Evolutionary conservation across 2,888 invertebrate species (phyloP), one percentile per base, ranked within the genome.

Genomic region (Ornithoptera priamus): DNA sequence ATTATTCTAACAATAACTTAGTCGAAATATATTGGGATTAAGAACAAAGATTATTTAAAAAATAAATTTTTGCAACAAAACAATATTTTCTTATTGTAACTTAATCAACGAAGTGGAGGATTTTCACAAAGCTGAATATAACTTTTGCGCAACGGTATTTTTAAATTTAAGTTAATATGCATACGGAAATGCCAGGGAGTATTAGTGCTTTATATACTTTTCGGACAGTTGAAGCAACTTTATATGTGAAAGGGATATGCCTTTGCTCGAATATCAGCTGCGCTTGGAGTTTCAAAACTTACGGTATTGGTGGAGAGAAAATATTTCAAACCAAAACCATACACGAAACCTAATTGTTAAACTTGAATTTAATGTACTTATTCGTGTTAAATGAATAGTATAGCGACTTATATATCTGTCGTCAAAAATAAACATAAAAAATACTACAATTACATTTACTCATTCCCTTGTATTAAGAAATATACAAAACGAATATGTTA

Each of bases 231-330:
- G 57, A 5, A 57, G 57, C 57, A 57, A 57, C 4, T 67, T 67
- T 67, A 22, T 67, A 61, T 56, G 62, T 62, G 62, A 30, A 66
- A 66, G 42, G 57, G 67, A 42, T 67, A 56, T 42, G 57, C 39
- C 61, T 42, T 56, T 17, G 30, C 22, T 42, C 39, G 42, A 62
- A 67, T 57, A 67, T 62, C 62, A 67, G 57, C 56, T 62, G n/a
- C 62, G 20, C 56, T 62, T 36, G 36, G 39, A 15, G n/a, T 20
- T 18, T 66, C 46, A 46, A 60, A 60, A 66, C 20, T 59, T 42
- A 24, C 58, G 10, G 8, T 65, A 39, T 42, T 65, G 22, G 24
- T 15, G 1, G 24, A 17, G 20, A 59, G 15, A 15, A 59, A 20
- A 59, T 59, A 10, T 22, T 59, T 15, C 17, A 50, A 50, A 18